Evolutionary conservation across 2,113 vertebrate genomes (phyloP).

Genomic region (Poeciliopsis occidentalis): DNA sequence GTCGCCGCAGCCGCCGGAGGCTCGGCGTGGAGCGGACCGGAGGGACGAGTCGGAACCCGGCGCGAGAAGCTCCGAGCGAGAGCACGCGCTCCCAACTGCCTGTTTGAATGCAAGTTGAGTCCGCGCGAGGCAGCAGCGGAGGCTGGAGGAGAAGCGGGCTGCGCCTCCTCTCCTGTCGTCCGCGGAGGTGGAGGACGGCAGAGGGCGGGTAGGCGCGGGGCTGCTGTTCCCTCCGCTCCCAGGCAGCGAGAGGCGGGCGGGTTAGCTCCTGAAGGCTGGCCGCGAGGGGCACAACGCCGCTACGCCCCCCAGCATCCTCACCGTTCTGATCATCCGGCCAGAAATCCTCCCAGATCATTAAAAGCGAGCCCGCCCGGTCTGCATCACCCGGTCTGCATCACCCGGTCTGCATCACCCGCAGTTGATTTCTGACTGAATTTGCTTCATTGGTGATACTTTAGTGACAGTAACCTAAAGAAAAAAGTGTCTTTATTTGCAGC

Average conservation of each 20-base stretch:
- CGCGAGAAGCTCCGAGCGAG: no score
- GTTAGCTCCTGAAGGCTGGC: slow-evolving; percentile 39
- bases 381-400: no score
- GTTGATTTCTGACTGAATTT: neutral
- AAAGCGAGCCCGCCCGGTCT: no score
- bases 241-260: slow-evolving; percentile 35
- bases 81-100: neutral
- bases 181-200: neutral
- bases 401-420: no score
- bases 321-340: neutral
- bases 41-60: neutral
- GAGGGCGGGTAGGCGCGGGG: no score
- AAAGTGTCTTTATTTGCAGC: neutral
- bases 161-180: neutral
- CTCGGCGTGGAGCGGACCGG: neutral
- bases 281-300: slow-evolving; percentile 46
- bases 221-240: slow-evolving; percentile 1
- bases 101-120: neutral
- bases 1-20: no score
- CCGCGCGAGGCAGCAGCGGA: no score
- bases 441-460: neutral
- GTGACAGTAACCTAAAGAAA: neutral
- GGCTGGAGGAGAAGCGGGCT: neutral
- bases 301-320: slow-evolving; percentile 58
- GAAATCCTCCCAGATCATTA: neutral